Evolutionary conservation across 2,888 invertebrate genomes (phyloP).

Genomic region (Heliconius ismenius): DNA sequence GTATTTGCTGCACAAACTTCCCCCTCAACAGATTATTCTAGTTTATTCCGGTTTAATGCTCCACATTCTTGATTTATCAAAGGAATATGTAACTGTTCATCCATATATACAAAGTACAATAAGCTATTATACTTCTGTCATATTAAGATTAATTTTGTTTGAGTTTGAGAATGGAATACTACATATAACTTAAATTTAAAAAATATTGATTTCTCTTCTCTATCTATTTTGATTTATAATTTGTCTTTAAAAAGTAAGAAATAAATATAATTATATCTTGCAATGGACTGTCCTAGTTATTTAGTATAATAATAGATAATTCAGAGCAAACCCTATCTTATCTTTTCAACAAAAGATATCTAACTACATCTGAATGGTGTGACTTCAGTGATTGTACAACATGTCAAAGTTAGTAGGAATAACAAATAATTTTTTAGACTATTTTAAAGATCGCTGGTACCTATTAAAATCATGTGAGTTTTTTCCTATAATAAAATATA

Average conservation of each 20-base stretch:
- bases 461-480: slow-evolving; percentile 72
- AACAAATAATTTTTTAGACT: slow-evolving; percentile 55
- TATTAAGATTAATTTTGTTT: background rate
- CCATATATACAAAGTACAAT: background rate
- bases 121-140: background rate
- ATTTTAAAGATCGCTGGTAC: slow-evolving; percentile 65
- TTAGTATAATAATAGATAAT: slow-evolving; percentile 5
- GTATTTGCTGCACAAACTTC: background rate
- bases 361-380: slow-evolving; percentile 18
- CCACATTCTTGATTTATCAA: slow-evolving; percentile 12
- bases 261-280: background rate
- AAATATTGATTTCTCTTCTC: too few relatives aligned
- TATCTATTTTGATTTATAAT: too few relatives aligned
- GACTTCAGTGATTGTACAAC: slow-evolving; percentile 39
- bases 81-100: background rate
- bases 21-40: slow-evolving; percentile 3
- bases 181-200: too few relatives aligned
- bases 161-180: background rate
- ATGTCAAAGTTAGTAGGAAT: slow-evolving; percentile 62
- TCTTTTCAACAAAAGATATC: slow-evolving; percentile 9
- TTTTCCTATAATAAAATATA: too few relatives aligned
- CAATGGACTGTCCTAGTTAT: background rate
- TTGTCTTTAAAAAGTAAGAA: background rate
- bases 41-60: slow-evolving; percentile 14
- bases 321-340: slow-evolving; percentile 17